Base-by-base conservation (phyloP, 1,140 invertebrate species). In the Stegodyphus dumicola region DNA sequence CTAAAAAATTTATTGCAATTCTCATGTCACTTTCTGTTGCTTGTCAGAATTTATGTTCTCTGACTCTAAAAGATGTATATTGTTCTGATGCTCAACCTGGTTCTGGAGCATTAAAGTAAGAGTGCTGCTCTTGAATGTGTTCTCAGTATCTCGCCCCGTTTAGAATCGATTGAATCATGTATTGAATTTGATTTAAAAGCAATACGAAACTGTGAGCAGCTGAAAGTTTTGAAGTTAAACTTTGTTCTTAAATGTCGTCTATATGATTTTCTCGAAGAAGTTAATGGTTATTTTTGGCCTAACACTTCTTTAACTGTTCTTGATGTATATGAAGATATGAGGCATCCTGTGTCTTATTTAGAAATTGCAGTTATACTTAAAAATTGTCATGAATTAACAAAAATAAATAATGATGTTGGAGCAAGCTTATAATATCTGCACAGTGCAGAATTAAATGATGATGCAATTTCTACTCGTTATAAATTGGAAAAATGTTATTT, bases 121-220 rank as follows among this genome's bases (percentile, higher is more conserved):
- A 70, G 11, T 6, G 51, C 51, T 33, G 76, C 84, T 48, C 10
- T 86, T 11, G 84, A 86, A 51, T 60, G 75, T 73, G 11, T 86
- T 0, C 33, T 86, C 6, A 53, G 54, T 15, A 49, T 73, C 13
- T 60, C 84, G 1, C 76, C 84, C 6, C 15, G 65, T 15, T 65
- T 86, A 33, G 76, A 78, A 17, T 49, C 51, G 1, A 5, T 86
- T 0, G 60, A 78, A 54, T 77, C 76, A 5, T 77, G 84, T 17
- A 73, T 86, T 5, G 54, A 13, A 33, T 86, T 86, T 17, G 54
- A 86, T 52, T 51, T 86, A 13, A 78, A 78, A 65, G 56, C 66
- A 0, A 64, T 86, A 10, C 10, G 49, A 11, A 73, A 73, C 15
- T 71, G 75, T 53, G 48, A 60, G 5, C 64, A 64, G 0, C 48